A percentile compares a stretch with the other conserved stretches of the same genome.
phyloP scores from a whole-genome alignment of 2,113 vertebrate genomes.

The Plecturocebus donacophilus region DNA sequence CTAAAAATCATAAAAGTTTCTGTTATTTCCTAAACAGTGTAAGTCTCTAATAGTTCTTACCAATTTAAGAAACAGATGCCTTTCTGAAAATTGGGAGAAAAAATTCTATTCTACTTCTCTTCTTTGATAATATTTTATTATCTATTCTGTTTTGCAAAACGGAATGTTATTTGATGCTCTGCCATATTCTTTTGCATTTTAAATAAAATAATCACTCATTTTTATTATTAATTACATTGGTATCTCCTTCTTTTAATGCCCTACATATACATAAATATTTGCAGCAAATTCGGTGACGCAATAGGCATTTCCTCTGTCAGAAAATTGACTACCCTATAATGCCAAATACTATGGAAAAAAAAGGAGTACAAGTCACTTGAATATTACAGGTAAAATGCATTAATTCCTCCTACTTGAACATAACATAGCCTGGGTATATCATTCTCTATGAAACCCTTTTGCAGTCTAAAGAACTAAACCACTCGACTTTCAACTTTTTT shows the following conservation, averaged over 20 bases:
- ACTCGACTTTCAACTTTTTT: neutral
- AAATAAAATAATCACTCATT: conserved; percentile 36
- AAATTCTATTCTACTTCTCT: neutral
- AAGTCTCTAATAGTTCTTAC: neutral
- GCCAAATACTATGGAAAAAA: neutral
- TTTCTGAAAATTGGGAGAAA: conserved; percentile 8
- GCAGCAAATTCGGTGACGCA: neutral
- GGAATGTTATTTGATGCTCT: neutral
- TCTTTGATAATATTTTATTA: conserved; percentile 3
- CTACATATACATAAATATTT: neutral
- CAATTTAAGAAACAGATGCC: neutral
- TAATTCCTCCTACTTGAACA: neutral
- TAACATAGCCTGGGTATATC: neutral
- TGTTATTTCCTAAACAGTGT: conserved; percentile 79
- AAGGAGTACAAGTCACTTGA: neutral
- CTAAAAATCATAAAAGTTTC: conserved; percentile 76
- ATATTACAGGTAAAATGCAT: neutral
- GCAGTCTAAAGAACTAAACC: neutral
- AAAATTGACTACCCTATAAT: neutral
- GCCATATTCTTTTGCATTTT: conserved; percentile 28
- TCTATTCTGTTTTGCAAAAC: neutral
- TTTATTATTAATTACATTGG: neutral
- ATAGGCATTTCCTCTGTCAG: neutral
- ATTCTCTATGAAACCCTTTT: neutral
- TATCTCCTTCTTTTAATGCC: neutral